phyloP scores from a whole-genome alignment of 2,113 vertebrate genomes.

The Pleuronectes platessa region DNA sequence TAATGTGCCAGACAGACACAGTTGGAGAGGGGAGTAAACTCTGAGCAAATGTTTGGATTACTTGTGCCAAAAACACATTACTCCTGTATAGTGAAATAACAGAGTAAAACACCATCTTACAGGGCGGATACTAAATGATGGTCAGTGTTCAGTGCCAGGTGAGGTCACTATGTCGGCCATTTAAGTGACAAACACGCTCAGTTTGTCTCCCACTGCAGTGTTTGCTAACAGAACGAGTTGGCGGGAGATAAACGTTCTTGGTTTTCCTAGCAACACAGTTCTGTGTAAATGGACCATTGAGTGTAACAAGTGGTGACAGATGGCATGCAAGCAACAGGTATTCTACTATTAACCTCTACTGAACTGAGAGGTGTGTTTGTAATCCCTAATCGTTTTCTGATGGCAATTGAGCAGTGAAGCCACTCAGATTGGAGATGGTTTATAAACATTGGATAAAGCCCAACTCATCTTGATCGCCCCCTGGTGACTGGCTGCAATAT shows the following conservation, averaged over 20 bases:
- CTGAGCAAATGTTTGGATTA: no score
- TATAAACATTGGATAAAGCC: not conserved
- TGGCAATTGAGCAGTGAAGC: not conserved
- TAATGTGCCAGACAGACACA: no score
- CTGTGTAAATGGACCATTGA: conserved; percentile 1
- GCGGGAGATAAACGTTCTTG: conserved; percentile 23
- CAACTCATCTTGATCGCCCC: no score
- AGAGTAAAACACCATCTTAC: not conserved
- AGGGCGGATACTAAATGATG: not conserved
- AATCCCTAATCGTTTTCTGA: conserved; percentile 7
- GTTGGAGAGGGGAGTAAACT: no score
- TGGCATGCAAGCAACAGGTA: conserved; percentile 16
- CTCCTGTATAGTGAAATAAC: not conserved
- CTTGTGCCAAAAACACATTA: not conserved
- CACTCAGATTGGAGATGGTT: not conserved
- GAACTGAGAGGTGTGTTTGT: conserved; percentile 5
- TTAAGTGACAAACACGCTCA: no score
- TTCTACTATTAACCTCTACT: conserved; percentile 15
- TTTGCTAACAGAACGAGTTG: conserved; percentile 50
- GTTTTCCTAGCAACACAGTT: conserved; percentile 19
- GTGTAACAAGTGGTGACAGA: conserved; percentile 50
- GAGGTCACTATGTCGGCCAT: not conserved
- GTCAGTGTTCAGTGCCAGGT: not conserved
- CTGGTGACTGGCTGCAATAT: no score
- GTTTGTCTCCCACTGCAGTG: not conserved